Percentiles rank a stretch among this genome's conserved stretches.
Evolutionary conservation across 2,888 invertebrate species (phyloP).

Genomic region (Hirtodrosophila trivittata): DNA sequence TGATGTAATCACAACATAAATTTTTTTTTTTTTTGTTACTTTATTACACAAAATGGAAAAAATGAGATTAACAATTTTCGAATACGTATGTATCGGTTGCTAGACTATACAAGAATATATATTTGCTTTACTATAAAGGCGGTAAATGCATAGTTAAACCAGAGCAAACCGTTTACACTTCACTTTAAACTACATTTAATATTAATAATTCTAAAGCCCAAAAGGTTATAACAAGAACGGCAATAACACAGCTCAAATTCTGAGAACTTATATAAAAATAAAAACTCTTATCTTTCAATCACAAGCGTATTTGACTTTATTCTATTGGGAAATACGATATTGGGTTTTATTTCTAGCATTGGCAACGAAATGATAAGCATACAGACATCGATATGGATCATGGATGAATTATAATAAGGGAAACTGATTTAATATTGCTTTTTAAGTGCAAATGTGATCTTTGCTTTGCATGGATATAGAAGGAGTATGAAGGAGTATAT

Average conservation of each 20-base stretch:
- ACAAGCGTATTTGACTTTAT: conserved; percentile 40
- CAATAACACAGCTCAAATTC: conserved; percentile 73
- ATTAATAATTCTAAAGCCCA: conserved; percentile 49
- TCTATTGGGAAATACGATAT: too few relatives aligned
- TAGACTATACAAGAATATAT: conserved; percentile 34
- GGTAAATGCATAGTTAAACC: conserved; percentile 32
- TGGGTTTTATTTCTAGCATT: too few relatives aligned
- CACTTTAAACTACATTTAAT: conserved; percentile 52
- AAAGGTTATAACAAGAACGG: conserved; percentile 55
- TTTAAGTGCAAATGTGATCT: too few relatives aligned
- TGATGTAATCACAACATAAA: conserved; percentile 22
- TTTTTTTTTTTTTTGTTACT: conserved; percentile 36
- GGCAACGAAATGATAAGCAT: too few relatives aligned
- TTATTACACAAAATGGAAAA: conserved; percentile 9
- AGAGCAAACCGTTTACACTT: conserved; percentile 52
- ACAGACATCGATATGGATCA: too few relatives aligned
- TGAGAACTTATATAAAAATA: conserved; percentile 74
- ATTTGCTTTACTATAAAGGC: conserved; percentile 45
- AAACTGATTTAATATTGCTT: too few relatives aligned
- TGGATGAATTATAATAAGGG: too few relatives aligned
- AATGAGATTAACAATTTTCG: conserved; percentile 15
- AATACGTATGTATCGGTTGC: conserved; percentile 38
- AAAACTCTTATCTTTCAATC: conserved; percentile 73
- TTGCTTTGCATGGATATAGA: too few relatives aligned
- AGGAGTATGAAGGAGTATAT: too few relatives aligned